phyloP scores from a whole-genome alignment of 2,113 vertebrate species.

The Varanus salvator region DNA sequence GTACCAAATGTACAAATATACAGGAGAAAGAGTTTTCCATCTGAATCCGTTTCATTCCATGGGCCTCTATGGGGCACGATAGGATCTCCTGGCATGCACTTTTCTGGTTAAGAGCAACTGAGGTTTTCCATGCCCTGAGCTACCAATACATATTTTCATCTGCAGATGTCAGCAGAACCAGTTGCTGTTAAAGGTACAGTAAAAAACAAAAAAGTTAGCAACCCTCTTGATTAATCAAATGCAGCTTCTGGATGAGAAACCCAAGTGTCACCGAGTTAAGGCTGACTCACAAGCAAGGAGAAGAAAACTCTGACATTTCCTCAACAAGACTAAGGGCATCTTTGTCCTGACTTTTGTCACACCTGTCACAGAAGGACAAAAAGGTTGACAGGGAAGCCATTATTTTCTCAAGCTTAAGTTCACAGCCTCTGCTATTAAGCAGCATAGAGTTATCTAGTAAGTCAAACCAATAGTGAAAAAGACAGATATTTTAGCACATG shows the following conservation, averaged over 20 bases:
- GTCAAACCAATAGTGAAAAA: constrained; percentile 43
- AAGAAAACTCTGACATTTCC: background rate
- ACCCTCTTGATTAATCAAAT: background rate
- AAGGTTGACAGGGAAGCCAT: background rate
- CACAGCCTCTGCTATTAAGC: constrained; percentile 28
- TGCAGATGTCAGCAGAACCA: background rate
- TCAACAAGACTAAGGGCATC: background rate
- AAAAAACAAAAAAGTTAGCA: background rate
- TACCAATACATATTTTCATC: background rate
- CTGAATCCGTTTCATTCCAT: no score
- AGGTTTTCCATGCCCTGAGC: background rate
- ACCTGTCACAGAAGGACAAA: background rate
- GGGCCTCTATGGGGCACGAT: no score
- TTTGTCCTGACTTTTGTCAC: background rate
- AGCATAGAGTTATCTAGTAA: constrained; percentile 58
- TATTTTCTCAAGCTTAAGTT: background rate
- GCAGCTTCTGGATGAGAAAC: background rate
- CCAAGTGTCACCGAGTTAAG: background rate
- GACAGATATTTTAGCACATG: constrained; percentile 41
- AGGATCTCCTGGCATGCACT: no score
- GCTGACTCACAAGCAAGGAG: constrained; percentile 2
- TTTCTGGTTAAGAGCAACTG: background rate
- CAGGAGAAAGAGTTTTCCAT: no score
- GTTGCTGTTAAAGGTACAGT: background rate
- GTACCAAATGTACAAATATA: no score